Percentiles rank a stretch among this genome's conserved stretches.
These are phyloP conservation scores for Sturnus vulgaris DNA, from an alignment of 2,113 vertebrate genomes.

Conservation along the genomic window DNA sequence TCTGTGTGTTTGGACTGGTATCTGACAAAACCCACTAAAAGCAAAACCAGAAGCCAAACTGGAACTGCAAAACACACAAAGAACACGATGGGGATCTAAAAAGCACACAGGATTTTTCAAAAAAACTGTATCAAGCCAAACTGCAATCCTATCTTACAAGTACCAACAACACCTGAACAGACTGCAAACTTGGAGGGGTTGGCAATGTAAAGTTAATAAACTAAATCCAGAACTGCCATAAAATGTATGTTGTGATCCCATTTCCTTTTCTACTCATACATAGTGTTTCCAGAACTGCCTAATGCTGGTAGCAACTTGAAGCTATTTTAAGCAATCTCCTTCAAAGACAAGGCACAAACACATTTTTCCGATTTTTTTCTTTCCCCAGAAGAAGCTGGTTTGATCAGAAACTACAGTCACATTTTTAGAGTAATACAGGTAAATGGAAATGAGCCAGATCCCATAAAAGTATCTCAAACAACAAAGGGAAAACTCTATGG, in stretches of 20 bases:
- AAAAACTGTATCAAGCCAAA: background rate
- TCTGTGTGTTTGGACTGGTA: background rate
- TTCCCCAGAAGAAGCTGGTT: background rate
- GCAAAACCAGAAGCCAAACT: background rate
- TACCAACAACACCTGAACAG: background rate
- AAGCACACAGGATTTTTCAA: background rate
- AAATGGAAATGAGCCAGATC: background rate
- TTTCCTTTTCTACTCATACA: constrained; percentile 42
- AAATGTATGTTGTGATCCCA: constrained; percentile 48
- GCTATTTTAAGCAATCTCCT: background rate
- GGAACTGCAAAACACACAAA: background rate
- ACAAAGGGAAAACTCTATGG: background rate
- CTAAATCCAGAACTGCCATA: constrained; percentile 30
- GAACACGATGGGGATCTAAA: background rate
- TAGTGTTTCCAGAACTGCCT: constrained; percentile 20
- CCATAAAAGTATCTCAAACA: background rate
- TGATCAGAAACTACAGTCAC: background rate
- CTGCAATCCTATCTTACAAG: background rate
- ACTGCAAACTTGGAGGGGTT: background rate
- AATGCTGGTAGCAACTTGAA: constrained; percentile 1
- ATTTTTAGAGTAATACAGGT: background rate
- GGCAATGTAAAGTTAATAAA: constrained; percentile 31
- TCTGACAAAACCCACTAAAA: background rate
- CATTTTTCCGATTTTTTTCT: background rate
- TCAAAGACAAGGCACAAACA: constrained; percentile 3